phyloP scores from a whole-genome alignment of 2,113 vertebrate genomes.

The Neogobius melanostomus region DNA sequence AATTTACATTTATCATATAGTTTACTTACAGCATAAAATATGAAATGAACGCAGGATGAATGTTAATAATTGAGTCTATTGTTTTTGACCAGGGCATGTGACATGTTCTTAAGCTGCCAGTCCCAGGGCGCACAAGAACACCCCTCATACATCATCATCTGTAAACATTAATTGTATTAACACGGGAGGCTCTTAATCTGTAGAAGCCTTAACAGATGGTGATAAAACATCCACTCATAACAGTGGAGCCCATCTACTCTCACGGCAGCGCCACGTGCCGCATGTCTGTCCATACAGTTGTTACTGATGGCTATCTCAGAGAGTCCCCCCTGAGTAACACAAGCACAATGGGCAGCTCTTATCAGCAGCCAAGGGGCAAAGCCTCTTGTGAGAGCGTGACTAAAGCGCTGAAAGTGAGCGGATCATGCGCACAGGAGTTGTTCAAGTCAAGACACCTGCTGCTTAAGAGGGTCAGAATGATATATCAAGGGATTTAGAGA shows the following conservation, averaged over 20 bases:
- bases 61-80: neutral
- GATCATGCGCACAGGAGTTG: constrained; percentile 51
- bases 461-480: constrained; percentile 28
- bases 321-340: constrained; percentile 24
- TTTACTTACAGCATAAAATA: neutral
- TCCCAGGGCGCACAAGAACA: neutral
- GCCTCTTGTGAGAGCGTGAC: constrained; percentile 64
- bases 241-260: constrained; percentile 41
- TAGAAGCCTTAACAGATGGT: constrained; percentile 56
- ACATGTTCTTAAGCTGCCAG: neutral
- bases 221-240: constrained; percentile 36
- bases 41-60: neutral
- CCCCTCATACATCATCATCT: constrained; percentile 4
- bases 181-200: constrained; percentile 11
- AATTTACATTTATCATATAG: neutral
- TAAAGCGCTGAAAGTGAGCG: constrained; percentile 66
- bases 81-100: neutral
- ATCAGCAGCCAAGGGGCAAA: constrained; percentile 50
- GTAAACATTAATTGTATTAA: constrained; percentile 18
- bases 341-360: constrained; percentile 48
- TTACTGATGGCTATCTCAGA: constrained; percentile 59
- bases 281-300: constrained; percentile 45
- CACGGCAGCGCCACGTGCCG: constrained; percentile 38
- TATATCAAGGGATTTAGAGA: neutral
- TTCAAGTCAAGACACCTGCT: constrained; percentile 68